Evolutionary conservation across 2,888 invertebrate species (phyloP), one percentile per base, ranked within the genome.

Genomic region (Drosophila crucigera): DNA sequence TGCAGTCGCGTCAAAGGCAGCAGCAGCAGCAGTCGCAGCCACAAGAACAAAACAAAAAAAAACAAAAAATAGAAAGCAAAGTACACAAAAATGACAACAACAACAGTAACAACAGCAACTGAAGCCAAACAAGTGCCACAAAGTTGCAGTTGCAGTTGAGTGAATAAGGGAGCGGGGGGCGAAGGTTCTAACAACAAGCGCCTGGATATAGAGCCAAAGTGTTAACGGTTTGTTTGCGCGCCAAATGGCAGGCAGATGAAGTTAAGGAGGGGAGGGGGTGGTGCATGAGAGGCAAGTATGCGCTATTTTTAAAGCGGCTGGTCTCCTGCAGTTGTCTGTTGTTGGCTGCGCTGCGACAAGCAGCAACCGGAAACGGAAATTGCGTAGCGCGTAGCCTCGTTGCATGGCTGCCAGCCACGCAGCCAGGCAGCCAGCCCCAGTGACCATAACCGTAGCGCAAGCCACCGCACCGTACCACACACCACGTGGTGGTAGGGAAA

Each of bases 211-310:
- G 67, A 69, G 90, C 73, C 75, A 89, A 80, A 89, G 91, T 87
- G 87, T 87, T 87, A 87, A 87, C 87, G 89, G 84, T 84, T 89
- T 87, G 91, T 90, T 90, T 90, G 89, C 75, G 67, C 76, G 68
- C 76, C 86, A 78, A 89, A 85, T 88, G 77, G 83, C 71, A 63
- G 73, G 31, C 53, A 56, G 22, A 16, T 16, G 31, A 31, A 30
- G 53, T 6, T 10, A 50, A 33, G 39, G 28, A 22, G 10, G 25
- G 37, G 47, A 16, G 5, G 56, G 11, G 56, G 11, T 41, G 28
- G n/a, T 1, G 30, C 7, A 25, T 10, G 10, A 16, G 25, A 4
- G 52, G 16, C 35, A n/a, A 59, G 61, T 69, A 67, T 75, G 72
- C 61, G 62, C 68, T 70, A 80, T 68, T 70, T 82, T 79, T 66